A percentile compares a stretch with the other conserved stretches of the same genome.
phyloP scores from a whole-genome alignment of 2,113 vertebrate genomes.

The Rhinolophus ferrumequinum region DNA sequence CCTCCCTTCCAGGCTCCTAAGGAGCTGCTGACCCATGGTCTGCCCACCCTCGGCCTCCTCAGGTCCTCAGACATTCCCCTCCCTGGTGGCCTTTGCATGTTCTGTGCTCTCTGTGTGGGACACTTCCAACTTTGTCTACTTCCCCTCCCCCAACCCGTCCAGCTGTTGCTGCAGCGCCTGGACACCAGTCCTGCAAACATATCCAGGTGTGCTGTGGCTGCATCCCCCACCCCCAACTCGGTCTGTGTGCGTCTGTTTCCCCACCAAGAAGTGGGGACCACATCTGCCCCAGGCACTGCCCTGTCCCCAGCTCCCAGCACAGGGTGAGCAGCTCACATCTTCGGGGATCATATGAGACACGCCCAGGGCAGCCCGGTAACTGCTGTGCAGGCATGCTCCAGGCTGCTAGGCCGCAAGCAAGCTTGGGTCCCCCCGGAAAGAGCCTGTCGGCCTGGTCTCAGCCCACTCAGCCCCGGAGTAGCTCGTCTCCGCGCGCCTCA shows the following conservation, averaged over 20 bases:
- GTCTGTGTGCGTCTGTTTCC: not conserved
- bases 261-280: not conserved
- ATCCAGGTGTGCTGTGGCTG: no score
- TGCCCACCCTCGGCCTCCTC: not conserved
- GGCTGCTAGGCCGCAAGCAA: not conserved
- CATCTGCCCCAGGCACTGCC: not conserved
- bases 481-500: not conserved
- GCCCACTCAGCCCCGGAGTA: not conserved
- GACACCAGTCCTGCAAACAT: no score
- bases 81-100: not conserved
- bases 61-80: not conserved
- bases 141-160: not conserved
- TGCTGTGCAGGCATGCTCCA: not conserved
- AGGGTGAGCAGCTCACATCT: not conserved
- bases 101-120: not conserved
- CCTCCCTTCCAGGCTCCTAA: not conserved
- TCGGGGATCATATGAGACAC: not conserved
- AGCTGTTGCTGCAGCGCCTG: no score
- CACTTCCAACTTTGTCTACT: not conserved
- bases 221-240: no score
- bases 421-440: no score
- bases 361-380: not conserved
- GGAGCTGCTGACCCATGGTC: rapidly evolving
- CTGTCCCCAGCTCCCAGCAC: not conserved
- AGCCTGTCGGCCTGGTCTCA: not conserved